Evolutionary conservation across 2,797 vertebrate species (phyloP), one percentile per base, ranked within the genome.

Genomic region (Pangasius macronema): DNA sequence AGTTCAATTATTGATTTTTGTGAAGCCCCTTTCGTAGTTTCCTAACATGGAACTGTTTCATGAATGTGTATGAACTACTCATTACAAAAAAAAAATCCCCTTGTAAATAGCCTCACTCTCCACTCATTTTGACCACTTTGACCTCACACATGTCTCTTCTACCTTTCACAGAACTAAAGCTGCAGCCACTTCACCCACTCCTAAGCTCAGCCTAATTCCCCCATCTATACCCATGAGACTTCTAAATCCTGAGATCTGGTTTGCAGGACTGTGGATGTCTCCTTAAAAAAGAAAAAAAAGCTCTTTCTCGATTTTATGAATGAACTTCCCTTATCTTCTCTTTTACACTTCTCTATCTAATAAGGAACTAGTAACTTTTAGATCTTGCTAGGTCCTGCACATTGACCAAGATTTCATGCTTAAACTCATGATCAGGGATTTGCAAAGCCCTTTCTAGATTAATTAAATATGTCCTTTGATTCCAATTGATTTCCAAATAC

Each of bases 291-390:
- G 39, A 39, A 5, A 39, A 39, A 39, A 39, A 39, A 39, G 39
- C 39, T 39, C 39, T 39, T 39, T 6, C 14, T 30, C n/a, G 27
- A 51, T 51, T 80, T 80, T 24, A 57, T 80, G 53, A 80, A 80
- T 57, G 53, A 57, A 39, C 76, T 80, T 79, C 76, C 76, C 30
- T 57, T 79, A 24, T 53, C 30, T 57, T 57, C 76, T 36, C 20
- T 39, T 79, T 30, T 57, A 36, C 53, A 79, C 53, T 79, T 57
- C 53, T 57, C 53, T 39, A 6, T 80, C 30, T 24, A 36, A 57
- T 24, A 36, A 80, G 76, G 76, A 80, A 80, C 9, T 80, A 57
- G 76, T 24, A 24, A 24, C 53, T 24, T 57, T 57, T 57, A 57
- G 76, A 80, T 55, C 14, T 16, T n/a, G 11, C 39, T 14, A 22